Base-by-base conservation (phyloP, 2,113 vertebrate genomes). In the Xiphophorus couchianus region DNA sequence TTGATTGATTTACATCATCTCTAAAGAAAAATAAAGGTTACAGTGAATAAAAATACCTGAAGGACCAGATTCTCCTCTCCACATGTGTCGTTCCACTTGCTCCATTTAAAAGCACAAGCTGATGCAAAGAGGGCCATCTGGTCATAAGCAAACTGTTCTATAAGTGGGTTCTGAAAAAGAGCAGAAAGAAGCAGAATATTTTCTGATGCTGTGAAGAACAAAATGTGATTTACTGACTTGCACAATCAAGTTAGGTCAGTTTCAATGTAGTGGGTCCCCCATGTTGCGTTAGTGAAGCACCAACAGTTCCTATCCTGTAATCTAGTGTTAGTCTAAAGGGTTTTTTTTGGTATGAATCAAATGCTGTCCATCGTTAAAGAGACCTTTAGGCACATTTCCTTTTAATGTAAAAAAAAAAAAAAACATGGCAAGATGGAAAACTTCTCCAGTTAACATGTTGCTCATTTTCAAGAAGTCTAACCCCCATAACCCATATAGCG, bases 41-140 rank as follows among this genome's bases (percentile, higher is more conserved):
- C 51, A 11, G 7, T 5, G 5, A 58, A 58, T n/a, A 25, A 54
- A 54, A 54, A n/a, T 58, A 58, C 51, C 97, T 96, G 95, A 77
- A 99, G 74, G 33, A 98, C 73, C 0, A 97, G 75, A 42, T 93
- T 90, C 22, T 58, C 51, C 25, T 58, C 51, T 58, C 51, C 51
- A n/a, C 95, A 96, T 25, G 73, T 48, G 25, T 76, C 13, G 22
- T 99, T 99, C 98, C 97, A 99, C 69, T 92, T 96, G 93, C 97
- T 99, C 96, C 95, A 93, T 0, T 93, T 84, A 83, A 98, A 99
- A 0, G 95, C 94, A 64, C 95, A 96, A 14, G 95, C 93, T 1
- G 96, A 90, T 44, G 95, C 93, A 2, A 95, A 69, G 37, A 98
- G 91, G 19, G 97, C 96, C 95, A 99, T 97, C 90, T 99, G 95